Evolutionary conservation across 2,113 vertebrate genomes (phyloP).

Genomic region (Lampris incognitus): DNA sequence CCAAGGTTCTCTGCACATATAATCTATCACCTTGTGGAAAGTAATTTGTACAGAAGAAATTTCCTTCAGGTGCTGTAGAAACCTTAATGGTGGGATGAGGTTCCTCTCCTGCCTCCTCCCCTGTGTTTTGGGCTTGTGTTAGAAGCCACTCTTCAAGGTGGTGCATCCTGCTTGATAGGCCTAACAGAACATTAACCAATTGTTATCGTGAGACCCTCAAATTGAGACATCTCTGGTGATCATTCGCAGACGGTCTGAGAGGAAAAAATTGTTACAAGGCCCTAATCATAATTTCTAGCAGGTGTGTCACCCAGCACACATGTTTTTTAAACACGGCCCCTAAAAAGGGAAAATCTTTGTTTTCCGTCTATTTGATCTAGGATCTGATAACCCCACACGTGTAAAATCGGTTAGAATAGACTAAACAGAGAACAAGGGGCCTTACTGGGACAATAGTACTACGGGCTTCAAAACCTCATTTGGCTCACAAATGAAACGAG

Average conservation of each 20-base stretch:
- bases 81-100: background rate
- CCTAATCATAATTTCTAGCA: conserved; percentile 47
- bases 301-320: conserved; percentile 21
- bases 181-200: conserved; percentile 8
- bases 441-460: background rate
- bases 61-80: background rate
- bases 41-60: no score
- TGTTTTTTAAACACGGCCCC: conserved; percentile 25
- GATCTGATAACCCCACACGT: conserved; percentile 47
- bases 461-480: conserved; percentile 23
- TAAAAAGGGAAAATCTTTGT: conserved; percentile 38
- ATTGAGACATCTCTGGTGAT: conserved; percentile 20
- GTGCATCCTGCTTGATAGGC: conserved; percentile 1
- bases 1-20: no score
- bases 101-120: background rate
- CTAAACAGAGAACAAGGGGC: conserved; percentile 2
- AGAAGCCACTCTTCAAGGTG: conserved; percentile 5
- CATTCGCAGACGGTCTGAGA: background rate
- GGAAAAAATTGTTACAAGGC: conserved; percentile 34
- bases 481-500: conserved; percentile 41
- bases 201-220: conserved; percentile 39
- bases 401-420: conserved; percentile 33
- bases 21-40: no score
- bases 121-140: background rate
- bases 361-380: conserved; percentile 49